A percentile compares a stretch with the other conserved stretches of the same genome.
Conservation (phyloP, 1,140 invertebrate genomes). For the Triops cancriformis region DNA sequence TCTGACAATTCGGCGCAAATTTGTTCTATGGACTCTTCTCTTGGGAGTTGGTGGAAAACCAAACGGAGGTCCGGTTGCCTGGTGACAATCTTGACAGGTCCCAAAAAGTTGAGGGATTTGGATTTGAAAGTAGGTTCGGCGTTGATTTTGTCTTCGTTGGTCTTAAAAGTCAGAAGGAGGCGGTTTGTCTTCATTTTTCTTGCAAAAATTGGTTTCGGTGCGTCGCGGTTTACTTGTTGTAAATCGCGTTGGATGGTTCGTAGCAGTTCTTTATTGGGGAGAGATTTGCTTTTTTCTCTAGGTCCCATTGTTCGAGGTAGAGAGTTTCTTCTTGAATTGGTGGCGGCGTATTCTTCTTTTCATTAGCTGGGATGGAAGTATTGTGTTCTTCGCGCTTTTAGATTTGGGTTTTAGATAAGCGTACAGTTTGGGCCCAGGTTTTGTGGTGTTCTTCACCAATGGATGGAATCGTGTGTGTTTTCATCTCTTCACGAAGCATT, state of each 20-base stretch:
- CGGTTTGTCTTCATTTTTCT: background rate
- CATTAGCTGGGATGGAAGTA: background rate
- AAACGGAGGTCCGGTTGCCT: background rate
- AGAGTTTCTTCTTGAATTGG: background rate
- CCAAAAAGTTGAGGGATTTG: background rate
- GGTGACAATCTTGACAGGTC: conserved; percentile 4
- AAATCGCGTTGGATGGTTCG: background rate
- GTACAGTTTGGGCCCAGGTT: background rate
- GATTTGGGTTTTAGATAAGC: background rate
- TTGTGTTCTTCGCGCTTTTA: background rate
- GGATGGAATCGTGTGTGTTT: background rate
- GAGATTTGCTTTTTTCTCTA: conserved; percentile 7
- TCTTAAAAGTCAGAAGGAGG: background rate
- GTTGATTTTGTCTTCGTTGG: background rate
- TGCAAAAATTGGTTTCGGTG: background rate
- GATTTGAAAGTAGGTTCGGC: background rate
- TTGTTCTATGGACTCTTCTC: conserved; percentile 10
- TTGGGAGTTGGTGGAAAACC: conserved; percentile 19
- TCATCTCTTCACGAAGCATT: background rate
- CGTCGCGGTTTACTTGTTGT: background rate
- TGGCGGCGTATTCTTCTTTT: background rate
- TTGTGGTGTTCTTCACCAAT: background rate
- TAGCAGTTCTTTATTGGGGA: background rate
- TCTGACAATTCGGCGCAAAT: conserved; percentile 13
- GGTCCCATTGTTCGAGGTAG: background rate